These are phyloP conservation scores for Liopterus haemorrhoidalis DNA, from an alignment of 2,888 invertebrate species.

Conservation along the genomic window DNA sequence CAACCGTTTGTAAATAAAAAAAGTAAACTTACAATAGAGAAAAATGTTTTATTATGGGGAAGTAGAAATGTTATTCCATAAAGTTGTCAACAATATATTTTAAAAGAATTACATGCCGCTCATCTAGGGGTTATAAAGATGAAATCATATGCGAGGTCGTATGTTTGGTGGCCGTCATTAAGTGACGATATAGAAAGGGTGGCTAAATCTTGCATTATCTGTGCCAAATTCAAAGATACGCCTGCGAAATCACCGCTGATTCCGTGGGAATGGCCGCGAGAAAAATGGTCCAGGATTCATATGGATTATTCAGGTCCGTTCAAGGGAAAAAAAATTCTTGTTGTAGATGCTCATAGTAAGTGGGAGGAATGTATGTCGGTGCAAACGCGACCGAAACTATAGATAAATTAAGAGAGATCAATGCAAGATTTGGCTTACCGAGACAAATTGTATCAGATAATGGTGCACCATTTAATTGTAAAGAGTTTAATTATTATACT, in stretches of 20 bases:
- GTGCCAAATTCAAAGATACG: conserved; percentile 15
- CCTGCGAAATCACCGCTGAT: conserved; percentile 16
- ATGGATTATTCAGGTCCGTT: conserved; percentile 28
- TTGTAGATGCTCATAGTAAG: conserved; percentile 25
- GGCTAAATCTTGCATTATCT: conserved; percentile 16
- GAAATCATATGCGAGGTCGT: too few relatives aligned
- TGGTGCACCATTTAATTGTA: too few relatives aligned
- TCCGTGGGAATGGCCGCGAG: conserved; percentile 27
- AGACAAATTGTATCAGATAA: too few relatives aligned
- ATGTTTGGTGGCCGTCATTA: conserved; percentile 26
- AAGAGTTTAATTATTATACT: too few relatives aligned
- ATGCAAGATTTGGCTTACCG: too few relatives aligned
- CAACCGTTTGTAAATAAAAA: not conserved
- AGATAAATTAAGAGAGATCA: too few relatives aligned
- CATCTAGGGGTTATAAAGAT: too few relatives aligned
- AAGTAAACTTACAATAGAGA: conserved; percentile 2
- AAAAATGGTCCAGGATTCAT: conserved; percentile 28
- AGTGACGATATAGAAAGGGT: conserved; percentile 15
- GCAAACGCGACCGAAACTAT: too few relatives aligned
- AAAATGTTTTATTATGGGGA: not conserved
- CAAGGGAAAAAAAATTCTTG: conserved; percentile 23
- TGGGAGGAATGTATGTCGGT: conserved; percentile 3
- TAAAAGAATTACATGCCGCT: conserved; percentile 20
- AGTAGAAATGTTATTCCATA: not conserved
- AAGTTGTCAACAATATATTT: not conserved